A percentile compares a stretch with the other conserved stretches of the same genome.
Evolutionary conservation across 2,888 invertebrate genomes (phyloP).

Genomic region (Willowsia nigromaculata): DNA sequence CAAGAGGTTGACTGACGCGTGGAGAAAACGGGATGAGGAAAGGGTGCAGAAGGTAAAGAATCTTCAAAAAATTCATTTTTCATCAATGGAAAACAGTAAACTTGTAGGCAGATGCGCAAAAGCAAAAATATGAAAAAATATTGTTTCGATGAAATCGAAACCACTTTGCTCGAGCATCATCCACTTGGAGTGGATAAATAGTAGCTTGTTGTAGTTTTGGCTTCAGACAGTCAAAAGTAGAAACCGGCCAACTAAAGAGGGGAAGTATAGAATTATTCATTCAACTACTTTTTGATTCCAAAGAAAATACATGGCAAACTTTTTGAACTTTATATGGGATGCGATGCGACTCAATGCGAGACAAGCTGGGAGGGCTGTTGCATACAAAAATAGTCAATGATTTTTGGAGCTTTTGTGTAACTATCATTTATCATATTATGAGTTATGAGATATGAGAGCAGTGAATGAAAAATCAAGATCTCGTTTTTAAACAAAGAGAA

Average conservation of each 20-base stretch:
- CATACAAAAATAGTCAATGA: not conserved
- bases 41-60: constrained; percentile 4
- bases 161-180: not conserved
- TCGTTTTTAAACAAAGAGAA: constrained; percentile 34
- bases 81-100: not conserved
- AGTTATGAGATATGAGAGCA: not conserved
- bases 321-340: too few species aligned
- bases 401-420: not conserved
- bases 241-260: too few species aligned
- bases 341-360: too few species aligned
- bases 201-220: not conserved
- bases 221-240: not conserved
- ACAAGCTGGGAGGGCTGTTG: not conserved
- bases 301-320: not conserved
- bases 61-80: too few species aligned
- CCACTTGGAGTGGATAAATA: not conserved
- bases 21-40: not conserved
- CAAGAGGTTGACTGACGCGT: not conserved
- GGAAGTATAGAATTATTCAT: too few species aligned
- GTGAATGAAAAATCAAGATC: constrained; percentile 51
- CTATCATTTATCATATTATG: constrained; percentile 20
- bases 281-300: too few species aligned
- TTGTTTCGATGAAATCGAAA: not conserved
- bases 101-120: not conserved
- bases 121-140: too few species aligned